Percentiles rank a stretch among this genome's conserved stretches.
phyloP scores from a whole-genome alignment of 1,140 invertebrate genomes.

The Epicauta chinensis region DNA sequence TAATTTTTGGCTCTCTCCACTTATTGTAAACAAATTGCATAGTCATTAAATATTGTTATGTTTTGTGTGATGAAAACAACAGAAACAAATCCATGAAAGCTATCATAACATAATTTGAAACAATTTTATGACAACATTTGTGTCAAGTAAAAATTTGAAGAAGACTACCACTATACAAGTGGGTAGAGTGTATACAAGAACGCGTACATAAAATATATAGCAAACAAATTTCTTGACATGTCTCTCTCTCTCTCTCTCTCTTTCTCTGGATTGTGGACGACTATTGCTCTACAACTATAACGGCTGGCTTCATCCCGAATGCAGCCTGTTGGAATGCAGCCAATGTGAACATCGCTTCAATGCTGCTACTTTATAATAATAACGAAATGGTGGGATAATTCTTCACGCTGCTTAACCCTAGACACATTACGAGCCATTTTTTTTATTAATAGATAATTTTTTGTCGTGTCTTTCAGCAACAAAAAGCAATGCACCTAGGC shows the following conservation, averaged over 20 bases:
- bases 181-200: constrained; percentile 12
- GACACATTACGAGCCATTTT: constrained; percentile 2
- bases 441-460: not conserved
- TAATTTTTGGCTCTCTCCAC: constrained; percentile 24
- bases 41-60: constrained; percentile 14
- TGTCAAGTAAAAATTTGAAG: constrained; percentile 13
- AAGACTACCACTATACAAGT: not conserved
- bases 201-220: constrained; percentile 13
- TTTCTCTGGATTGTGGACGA: too few relatives aligned
- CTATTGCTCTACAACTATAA: too few relatives aligned
- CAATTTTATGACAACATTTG: constrained; percentile 24
- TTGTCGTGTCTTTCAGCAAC: too few relatives aligned
- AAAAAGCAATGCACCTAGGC: too few relatives aligned
- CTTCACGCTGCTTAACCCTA: constrained; percentile 25
- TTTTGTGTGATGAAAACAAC: constrained; percentile 2
- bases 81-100: constrained; percentile 20
- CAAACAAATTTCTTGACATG: constrained; percentile 26
- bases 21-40: constrained; percentile 12
- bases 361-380: constrained; percentile 28
- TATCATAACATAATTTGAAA: constrained; percentile 27
- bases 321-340: constrained; percentile 32
- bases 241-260: too few relatives aligned
- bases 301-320: constrained; percentile 23
- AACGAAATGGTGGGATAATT: constrained; percentile 25
- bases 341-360: constrained; percentile 23